A percentile compares a stretch with the other conserved stretches of the same genome.
These are phyloP conservation scores for Dryomyza anilis DNA, from an alignment of 2,888 invertebrate genomes.

Conservation along the genomic window DNA sequence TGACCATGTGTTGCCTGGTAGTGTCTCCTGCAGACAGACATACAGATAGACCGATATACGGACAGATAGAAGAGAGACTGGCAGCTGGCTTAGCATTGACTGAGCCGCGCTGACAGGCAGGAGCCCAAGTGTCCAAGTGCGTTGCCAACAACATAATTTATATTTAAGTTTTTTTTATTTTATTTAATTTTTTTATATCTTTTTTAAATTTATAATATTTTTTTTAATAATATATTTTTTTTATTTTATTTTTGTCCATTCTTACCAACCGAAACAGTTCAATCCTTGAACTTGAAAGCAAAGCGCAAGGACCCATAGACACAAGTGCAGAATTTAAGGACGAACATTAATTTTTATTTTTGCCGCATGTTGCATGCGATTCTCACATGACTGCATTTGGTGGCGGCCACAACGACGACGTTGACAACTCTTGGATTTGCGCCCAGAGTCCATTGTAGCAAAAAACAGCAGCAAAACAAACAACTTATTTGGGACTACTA, in stretches of 20 bases:
- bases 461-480: too few species aligned
- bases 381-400: background rate
- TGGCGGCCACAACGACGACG: background rate
- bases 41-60: background rate
- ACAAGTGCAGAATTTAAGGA: background rate
- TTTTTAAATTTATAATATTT: background rate
- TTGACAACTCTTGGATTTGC: background rate
- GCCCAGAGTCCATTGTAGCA: too few species aligned
- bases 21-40: background rate
- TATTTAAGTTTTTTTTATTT: background rate
- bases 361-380: slow-evolving; percentile 5
- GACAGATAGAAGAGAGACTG: background rate
- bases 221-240: background rate
- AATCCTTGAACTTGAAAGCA: slow-evolving; percentile 5
- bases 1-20: background rate
- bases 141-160: too few species aligned
- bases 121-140: too few species aligned
- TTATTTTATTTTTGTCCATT: background rate
- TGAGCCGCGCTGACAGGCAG: too few species aligned
- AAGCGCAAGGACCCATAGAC: background rate
- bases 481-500: too few species aligned
- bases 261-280: background rate
- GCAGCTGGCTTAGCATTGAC: too few species aligned
- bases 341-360: background rate
- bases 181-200: background rate